phyloP scores from a whole-genome alignment of 2,113 vertebrate species.

The Gallinago jamesoni region DNA sequence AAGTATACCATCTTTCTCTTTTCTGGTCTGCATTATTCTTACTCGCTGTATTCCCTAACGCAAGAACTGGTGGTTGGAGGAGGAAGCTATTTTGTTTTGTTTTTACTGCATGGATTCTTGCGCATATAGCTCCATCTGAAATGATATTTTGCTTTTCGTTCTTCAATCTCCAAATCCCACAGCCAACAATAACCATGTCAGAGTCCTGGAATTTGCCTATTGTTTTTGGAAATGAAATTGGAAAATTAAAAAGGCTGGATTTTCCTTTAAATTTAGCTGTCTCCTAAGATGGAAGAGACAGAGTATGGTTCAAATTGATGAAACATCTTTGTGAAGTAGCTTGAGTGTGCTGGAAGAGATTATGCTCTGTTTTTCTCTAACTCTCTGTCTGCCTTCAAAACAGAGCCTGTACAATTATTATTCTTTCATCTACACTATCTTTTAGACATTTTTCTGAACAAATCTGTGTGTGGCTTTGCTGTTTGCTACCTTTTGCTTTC shows the following conservation, averaged over 20 bases:
- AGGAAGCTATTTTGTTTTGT: not conserved
- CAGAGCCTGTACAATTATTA: not conserved
- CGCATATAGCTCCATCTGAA: not conserved
- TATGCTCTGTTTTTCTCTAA: not conserved
- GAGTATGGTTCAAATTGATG: not conserved
- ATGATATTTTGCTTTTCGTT: not conserved
- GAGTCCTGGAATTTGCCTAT: not conserved
- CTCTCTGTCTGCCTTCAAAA: not conserved
- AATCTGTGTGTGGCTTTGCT: not conserved
- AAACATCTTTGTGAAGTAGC: not conserved
- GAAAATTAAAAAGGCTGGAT: not conserved
- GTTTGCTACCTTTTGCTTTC: not conserved
- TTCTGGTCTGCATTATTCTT: not conserved
- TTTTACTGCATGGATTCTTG: not conserved
- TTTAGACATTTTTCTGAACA: not conserved
- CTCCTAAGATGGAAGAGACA: not conserved
- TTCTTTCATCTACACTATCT: not conserved
- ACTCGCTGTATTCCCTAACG: not conserved
- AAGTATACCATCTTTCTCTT: not conserved
- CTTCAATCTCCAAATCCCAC: not conserved
- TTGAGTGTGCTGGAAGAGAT: not conserved
- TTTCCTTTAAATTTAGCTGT: not conserved
- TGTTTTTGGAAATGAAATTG: not conserved
- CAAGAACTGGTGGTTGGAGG: not conserved
- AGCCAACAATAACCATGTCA: not conserved